Conservation (phyloP, 2,888 invertebrate genomes). For the Macrosoma leucophasiata region DNA sequence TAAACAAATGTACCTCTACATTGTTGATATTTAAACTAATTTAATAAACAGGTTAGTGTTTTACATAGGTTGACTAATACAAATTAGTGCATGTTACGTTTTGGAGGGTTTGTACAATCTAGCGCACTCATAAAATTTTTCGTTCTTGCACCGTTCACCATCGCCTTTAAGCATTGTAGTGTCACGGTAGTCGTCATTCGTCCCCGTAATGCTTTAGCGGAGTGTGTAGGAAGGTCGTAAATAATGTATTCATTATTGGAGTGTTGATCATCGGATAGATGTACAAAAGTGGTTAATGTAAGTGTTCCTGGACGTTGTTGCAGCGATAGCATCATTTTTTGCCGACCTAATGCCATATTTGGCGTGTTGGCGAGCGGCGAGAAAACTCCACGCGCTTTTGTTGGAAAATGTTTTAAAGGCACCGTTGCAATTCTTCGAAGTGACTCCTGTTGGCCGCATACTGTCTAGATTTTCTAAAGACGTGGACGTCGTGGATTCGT, state of each 20-base stretch:
- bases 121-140: too few species aligned
- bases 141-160: constrained; percentile 18
- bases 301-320: constrained; percentile 64
- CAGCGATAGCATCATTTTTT: constrained; percentile 81
- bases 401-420: constrained; percentile 78
- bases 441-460: constrained; percentile 85
- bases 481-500: constrained; percentile 82
- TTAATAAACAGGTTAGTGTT: too few species aligned
- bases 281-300: constrained; percentile 8
- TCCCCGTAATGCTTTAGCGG: too few species aligned
- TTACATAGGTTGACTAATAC: too few species aligned
- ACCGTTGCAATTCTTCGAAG: constrained; percentile 86
- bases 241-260: constrained; percentile 59
- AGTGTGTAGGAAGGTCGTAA: constrained; percentile 35
- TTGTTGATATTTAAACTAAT: too few species aligned
- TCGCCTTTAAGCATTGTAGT: too few species aligned
- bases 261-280: background rate
- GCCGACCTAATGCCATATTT: constrained; percentile 81
- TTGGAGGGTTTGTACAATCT: too few species aligned
- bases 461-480: constrained; percentile 85
- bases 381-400: constrained; percentile 74
- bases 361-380: constrained; percentile 82
- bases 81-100: too few species aligned
- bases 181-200: constrained; percentile 18
- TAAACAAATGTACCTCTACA: too few species aligned